Percentiles rank a stretch among this genome's conserved stretches.
These are phyloP conservation scores for Euclidia mi DNA, from an alignment of 2,888 invertebrate species.

Conservation along the genomic window DNA sequence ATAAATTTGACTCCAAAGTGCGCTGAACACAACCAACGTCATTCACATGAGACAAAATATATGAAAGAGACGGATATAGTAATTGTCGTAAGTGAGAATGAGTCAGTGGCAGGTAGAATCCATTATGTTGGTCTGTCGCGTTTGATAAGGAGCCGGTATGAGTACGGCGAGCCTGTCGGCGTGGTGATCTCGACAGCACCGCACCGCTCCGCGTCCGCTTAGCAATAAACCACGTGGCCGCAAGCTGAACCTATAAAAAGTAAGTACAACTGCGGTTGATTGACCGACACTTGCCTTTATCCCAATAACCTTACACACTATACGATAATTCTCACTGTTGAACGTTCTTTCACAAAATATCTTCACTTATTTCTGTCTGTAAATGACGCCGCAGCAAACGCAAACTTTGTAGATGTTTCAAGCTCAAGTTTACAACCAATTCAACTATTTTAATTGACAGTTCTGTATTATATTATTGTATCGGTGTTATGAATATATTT, in stretches of 20 bases:
- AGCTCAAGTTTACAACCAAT: background rate
- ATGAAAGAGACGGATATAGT: slow-evolving; percentile 50
- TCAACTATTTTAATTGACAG: no score
- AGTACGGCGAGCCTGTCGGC: slow-evolving; percentile 77
- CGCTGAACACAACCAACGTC: slow-evolving; percentile 34
- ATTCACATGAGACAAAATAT: slow-evolving; percentile 47
- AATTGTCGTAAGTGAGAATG: slow-evolving; percentile 47
- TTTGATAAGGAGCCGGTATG: slow-evolving; percentile 62
- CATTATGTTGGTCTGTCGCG: slow-evolving; percentile 54
- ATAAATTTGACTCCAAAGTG: slow-evolving; percentile 17
- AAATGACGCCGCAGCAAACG: background rate
- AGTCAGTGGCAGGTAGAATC: slow-evolving; percentile 49
- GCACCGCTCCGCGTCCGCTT: slow-evolving; percentile 67
- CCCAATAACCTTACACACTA: slow-evolving; percentile 22
- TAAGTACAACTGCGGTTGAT: slow-evolving; percentile 67
- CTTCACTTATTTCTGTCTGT: background rate
- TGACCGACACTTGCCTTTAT: slow-evolving; percentile 38
- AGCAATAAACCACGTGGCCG: slow-evolving; percentile 80
- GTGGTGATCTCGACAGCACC: slow-evolving; percentile 78
- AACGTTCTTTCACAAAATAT: background rate
- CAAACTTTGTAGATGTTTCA: slow-evolving; percentile 1
- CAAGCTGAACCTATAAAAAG: slow-evolving; percentile 72
- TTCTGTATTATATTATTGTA: no score
- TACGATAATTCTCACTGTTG: background rate
- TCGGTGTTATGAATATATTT: no score